Conservation (phyloP, 2,113 vertebrate species). For the Danio rerio region GRCz12tu NC_133189.1:44478001-44478500, state of each 20-base stretch:
- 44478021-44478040: neutral
- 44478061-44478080: constrained; percentile 56
- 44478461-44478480: constrained; percentile 71
- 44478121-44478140: constrained; percentile 80
- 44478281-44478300: constrained; percentile 70
- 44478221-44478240: constrained; percentile 73
- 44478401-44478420: constrained; percentile 68
- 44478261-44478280: constrained; percentile 73
- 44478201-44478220: constrained; percentile 72
- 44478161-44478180: constrained; percentile 75
- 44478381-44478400: constrained; percentile 69
- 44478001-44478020: neutral
- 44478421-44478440: constrained; percentile 73
- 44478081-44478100: constrained; percentile 60
- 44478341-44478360: constrained; percentile 66
- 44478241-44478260: constrained; percentile 79
- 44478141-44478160: constrained; percentile 76
- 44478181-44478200: constrained; percentile 79
- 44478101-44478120: constrained; percentile 76
- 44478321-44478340: constrained; percentile 46
- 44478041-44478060: constrained; percentile 49
- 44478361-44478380: constrained; percentile 78
- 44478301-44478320: constrained; percentile 58
- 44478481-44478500: constrained; percentile 68
- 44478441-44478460: constrained; percentile 66